These are phyloP conservation scores for Tipula confusa DNA, from an alignment of 2,888 invertebrate genomes.

Conservation along the genomic window DNA sequence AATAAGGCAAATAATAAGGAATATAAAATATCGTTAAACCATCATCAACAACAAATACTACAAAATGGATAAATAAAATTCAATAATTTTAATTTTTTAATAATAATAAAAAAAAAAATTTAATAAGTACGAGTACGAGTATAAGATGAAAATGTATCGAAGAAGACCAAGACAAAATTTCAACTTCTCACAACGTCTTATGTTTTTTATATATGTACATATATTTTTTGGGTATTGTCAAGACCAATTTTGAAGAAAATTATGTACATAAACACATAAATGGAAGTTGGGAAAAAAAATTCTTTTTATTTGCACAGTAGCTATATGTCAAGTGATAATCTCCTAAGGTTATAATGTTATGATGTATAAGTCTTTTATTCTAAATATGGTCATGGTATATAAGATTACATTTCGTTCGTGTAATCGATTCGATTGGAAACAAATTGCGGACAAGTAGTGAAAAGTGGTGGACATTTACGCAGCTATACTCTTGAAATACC, in stretches of 20 bases:
- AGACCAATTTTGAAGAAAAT: not conserved
- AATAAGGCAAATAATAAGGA: not conserved
- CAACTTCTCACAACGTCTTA: not conserved
- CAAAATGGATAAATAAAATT: not conserved
- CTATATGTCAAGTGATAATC: conserved; percentile 4
- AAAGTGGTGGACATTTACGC: not conserved
- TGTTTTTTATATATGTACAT: not conserved
- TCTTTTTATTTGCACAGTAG: not conserved
- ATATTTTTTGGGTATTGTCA: not conserved
- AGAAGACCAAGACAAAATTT: not conserved
- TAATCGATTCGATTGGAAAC: not conserved
- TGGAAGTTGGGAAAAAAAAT: not conserved
- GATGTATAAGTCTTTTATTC: not conserved
- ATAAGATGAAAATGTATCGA: not conserved
- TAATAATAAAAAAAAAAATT: not conserved
- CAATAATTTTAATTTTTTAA: not conserved
- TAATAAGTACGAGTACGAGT: not conserved
- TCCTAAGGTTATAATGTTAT: not conserved
- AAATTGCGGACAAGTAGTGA: not conserved
- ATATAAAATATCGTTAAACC: not conserved
- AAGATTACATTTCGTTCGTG: not conserved
- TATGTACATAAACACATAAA: not conserved
- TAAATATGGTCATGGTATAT: not conserved
- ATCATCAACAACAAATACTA: conserved; percentile 4
- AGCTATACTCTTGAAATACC: too few species aligned